These are phyloP conservation scores for Rhagoletis pomonella DNA, from an alignment of 1,140 invertebrate species.

Conservation along the genomic window DNA sequence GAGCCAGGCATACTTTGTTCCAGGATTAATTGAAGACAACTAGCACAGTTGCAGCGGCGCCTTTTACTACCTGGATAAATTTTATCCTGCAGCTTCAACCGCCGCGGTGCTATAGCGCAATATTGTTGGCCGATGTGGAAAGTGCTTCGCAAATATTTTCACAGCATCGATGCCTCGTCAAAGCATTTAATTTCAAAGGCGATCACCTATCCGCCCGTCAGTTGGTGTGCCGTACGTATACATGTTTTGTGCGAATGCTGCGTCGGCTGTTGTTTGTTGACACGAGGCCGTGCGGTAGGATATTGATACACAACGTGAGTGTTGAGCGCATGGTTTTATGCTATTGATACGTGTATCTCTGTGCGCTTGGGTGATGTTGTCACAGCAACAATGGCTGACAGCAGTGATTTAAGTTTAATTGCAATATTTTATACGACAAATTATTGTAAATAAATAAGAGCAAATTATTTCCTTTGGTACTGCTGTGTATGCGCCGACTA, in stretches of 20 bases:
- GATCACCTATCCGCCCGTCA: background rate
- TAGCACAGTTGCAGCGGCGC: background rate
- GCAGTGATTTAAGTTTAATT: slow-evolving; percentile 35
- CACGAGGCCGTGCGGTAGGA: background rate
- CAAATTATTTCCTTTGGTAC: background rate
- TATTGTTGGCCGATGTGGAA: background rate
- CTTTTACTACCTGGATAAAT: background rate
- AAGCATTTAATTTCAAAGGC: slow-evolving; percentile 7
- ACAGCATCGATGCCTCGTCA: background rate
- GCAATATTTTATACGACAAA: slow-evolving; percentile 3
- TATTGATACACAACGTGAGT: background rate
- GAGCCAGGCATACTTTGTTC: too few species aligned
- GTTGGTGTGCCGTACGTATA: background rate
- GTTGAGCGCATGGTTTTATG: background rate
- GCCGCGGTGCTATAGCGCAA: background rate
- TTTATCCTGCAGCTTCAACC: background rate
- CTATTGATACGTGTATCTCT: background rate
- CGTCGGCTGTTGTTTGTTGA: slow-evolving; percentile 24
- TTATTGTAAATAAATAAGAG: slow-evolving; percentile 13
- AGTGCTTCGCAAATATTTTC: slow-evolving; percentile 24
- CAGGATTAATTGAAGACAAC: too few species aligned
- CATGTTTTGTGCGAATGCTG: background rate
- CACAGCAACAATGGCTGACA: background rate
- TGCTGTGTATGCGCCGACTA: background rate
- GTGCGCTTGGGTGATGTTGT: background rate